These are phyloP conservation scores for Enteromius viviparus DNA, from an alignment of 2,797 vertebrate genomes.

Conservation along the genomic window DNA sequence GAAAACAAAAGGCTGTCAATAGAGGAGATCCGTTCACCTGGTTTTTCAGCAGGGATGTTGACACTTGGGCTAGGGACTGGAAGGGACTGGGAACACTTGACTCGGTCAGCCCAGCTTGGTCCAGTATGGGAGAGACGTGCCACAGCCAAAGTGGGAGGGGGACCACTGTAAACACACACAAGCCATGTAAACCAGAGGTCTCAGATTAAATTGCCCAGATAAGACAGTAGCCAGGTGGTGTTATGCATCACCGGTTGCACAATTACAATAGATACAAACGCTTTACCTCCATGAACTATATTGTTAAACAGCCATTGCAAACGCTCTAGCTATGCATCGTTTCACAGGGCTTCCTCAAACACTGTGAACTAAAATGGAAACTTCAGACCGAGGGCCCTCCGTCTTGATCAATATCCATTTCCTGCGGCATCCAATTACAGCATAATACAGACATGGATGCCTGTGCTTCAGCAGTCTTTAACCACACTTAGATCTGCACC, in stretches of 20 bases:
- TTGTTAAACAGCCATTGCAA: neutral
- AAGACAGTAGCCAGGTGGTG: neutral
- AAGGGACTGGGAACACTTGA: slow-evolving; percentile 86
- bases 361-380: slow-evolving; percentile 20
- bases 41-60: slow-evolving; percentile 75
- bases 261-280: neutral
- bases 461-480: slow-evolving; percentile 79
- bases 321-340: neutral
- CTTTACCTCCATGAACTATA: neutral
- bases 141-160: slow-evolving; percentile 80
- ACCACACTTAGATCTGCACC: slow-evolving; percentile 76
- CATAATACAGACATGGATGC: slow-evolving; percentile 75
- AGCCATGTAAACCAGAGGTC: slow-evolving; percentile 17
- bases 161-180: slow-evolving; percentile 74
- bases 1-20: neutral
- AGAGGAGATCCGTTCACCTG: slow-evolving; percentile 64
- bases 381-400: slow-evolving; percentile 67
- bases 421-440: slow-evolving; percentile 79
- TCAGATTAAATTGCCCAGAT: neutral
- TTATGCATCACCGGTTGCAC: neutral
- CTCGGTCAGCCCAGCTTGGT: slow-evolving; percentile 95
- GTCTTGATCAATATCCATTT: slow-evolving; percentile 79
- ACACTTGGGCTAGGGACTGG: slow-evolving; percentile 67
- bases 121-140: slow-evolving; percentile 86
- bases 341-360: slow-evolving; percentile 22